These are phyloP conservation scores for Cryptotis parvus DNA, from an alignment of 2,113 vertebrate genomes.

Conservation along the genomic window DNA sequence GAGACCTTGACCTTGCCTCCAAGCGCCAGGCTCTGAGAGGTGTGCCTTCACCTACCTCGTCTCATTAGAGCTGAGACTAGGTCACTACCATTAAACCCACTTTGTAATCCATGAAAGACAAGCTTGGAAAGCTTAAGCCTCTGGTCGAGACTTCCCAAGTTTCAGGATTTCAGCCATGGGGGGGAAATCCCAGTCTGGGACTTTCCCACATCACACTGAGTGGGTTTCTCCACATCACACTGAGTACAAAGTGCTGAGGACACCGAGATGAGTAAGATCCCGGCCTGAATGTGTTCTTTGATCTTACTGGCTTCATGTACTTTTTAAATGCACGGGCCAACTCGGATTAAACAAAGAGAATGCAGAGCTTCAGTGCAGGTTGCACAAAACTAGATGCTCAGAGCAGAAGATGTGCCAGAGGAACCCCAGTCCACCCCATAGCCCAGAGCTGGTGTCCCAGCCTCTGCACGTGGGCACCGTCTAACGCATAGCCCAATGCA, in stretches of 20 bases:
- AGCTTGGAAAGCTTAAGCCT: slow-evolving; percentile 31
- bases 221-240: neutral
- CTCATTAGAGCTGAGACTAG: neutral
- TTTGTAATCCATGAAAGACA: slow-evolving; percentile 40
- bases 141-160: neutral
- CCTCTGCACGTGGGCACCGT: neutral
- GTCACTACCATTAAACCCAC: slow-evolving; percentile 3
- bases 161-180: slow-evolving; percentile 20
- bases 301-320: neutral
- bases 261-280: neutral
- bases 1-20: no score
- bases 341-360: slow-evolving; percentile 29
- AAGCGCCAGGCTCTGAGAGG: neutral
- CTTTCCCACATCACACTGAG: neutral
- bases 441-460: neutral
- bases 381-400: neutral
- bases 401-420: neutral
- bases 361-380: neutral
- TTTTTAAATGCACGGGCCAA: slow-evolving; percentile 42
- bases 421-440: no score
- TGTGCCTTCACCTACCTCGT: neutral
- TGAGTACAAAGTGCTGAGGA: neutral
- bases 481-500: slow-evolving; percentile 2
- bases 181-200: neutral
- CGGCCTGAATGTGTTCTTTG: neutral